These are phyloP conservation scores for Elgonia sp. DNA, from an alignment of 2,888 invertebrate genomes.

Conservation along the genomic window DNA sequence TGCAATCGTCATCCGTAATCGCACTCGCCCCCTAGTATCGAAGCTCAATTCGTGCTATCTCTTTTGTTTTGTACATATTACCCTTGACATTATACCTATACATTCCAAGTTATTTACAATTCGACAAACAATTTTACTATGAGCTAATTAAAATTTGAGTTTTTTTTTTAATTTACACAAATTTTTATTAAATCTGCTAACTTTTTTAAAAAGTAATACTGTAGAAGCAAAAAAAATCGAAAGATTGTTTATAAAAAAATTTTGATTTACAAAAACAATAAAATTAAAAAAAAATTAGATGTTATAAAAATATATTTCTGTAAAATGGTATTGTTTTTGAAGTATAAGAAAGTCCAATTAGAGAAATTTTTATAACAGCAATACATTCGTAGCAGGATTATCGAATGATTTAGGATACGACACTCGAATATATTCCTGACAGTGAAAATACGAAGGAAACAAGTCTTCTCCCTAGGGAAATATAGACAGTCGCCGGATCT, in stretches of 20 bases:
- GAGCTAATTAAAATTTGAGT: background rate
- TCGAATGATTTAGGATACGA: slow-evolving; percentile 65
- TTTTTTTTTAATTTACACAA: background rate
- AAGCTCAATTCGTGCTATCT: slow-evolving; percentile 16
- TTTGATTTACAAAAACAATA: too few relatives aligned
- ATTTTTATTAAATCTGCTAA: background rate
- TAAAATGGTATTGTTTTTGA: background rate
- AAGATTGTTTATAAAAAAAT: too few relatives aligned
- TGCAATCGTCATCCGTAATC: slow-evolving; percentile 69
- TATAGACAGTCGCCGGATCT: slow-evolving; percentile 65
- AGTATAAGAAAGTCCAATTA: slow-evolving; percentile 26
- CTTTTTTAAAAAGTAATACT: too few relatives aligned
- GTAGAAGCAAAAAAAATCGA: too few relatives aligned
- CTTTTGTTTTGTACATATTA: slow-evolving; percentile 19
- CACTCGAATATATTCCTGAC: slow-evolving; percentile 64
- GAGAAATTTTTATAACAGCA: slow-evolving; percentile 44
- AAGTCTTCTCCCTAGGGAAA: slow-evolving; percentile 63
- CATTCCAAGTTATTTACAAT: slow-evolving; percentile 6
- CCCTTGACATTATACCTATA: too few relatives aligned
- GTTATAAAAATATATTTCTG: background rate
- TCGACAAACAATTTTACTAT: slow-evolving; percentile 15
- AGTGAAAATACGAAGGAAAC: slow-evolving; percentile 64
- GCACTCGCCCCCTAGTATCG: slow-evolving; percentile 55
- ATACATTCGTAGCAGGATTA: slow-evolving; percentile 45
- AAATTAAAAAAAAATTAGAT: too few relatives aligned